Percentiles rank a stretch among this genome's conserved stretches.
These are phyloP conservation scores for Campoletis raptor DNA, from an alignment of 2,888 invertebrate genomes.

Conservation along the genomic window DNA sequence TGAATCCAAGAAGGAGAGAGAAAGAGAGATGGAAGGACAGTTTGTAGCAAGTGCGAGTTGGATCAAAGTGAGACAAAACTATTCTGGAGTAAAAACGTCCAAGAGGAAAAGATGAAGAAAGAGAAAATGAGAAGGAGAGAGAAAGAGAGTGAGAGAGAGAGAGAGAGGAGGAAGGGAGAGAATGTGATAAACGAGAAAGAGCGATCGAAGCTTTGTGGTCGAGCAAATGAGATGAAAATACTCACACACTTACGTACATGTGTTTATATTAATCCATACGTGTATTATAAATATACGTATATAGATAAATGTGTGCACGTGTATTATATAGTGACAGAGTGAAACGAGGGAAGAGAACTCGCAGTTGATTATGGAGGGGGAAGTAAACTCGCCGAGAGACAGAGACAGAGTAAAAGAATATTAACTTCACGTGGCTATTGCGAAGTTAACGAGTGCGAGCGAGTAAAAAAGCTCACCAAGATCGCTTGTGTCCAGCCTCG, in stretches of 20 bases:
- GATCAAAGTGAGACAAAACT: slow-evolving; percentile 50
- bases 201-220: slow-evolving; percentile 45
- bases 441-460: slow-evolving; percentile 56
- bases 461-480: slow-evolving; percentile 26
- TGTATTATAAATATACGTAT: slow-evolving; percentile 8
- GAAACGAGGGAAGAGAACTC: slow-evolving; percentile 52
- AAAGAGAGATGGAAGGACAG: slow-evolving; percentile 56
- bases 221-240: slow-evolving; percentile 50
- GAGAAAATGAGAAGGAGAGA: slow-evolving; percentile 36
- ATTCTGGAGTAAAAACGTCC: slow-evolving; percentile 27
- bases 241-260: slow-evolving; percentile 3
- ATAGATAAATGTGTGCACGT: slow-evolving; percentile 5
- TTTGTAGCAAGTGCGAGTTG: slow-evolving; percentile 61
- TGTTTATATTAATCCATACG: not conserved
- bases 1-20: slow-evolving; percentile 47
- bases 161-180: slow-evolving; percentile 27
- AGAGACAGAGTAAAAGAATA: slow-evolving; percentile 44
- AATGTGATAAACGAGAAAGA: slow-evolving; percentile 52
- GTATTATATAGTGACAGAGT: slow-evolving; percentile 55
- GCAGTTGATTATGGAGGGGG: slow-evolving; percentile 31
- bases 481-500: slow-evolving; percentile 57
- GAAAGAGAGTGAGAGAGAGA: slow-evolving; percentile 27
- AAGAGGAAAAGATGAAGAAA: slow-evolving; percentile 38
- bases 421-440: slow-evolving; percentile 53
- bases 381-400: slow-evolving; percentile 51